Evolutionary conservation across 2,113 vertebrate genomes (phyloP).

Genomic region (Heterochromis multidens): DNA sequence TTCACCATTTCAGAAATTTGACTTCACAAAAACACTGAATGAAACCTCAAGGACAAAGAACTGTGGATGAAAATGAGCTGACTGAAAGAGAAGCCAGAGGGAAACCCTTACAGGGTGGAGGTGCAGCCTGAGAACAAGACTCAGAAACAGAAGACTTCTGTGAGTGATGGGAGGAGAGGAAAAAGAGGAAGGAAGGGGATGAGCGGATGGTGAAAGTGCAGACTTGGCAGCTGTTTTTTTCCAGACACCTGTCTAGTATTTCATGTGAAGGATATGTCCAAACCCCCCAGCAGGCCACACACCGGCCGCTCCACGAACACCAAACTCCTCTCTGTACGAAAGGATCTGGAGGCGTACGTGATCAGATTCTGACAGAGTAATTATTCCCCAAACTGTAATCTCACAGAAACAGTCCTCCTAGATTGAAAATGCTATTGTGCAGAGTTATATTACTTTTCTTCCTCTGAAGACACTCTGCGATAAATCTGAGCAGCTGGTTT

Average conservation of each 20-base stretch:
- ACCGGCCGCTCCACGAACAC: not conserved
- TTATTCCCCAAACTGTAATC: constrained; percentile 23
- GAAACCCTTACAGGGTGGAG: not conserved
- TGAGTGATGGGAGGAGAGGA: not conserved
- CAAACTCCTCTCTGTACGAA: not conserved
- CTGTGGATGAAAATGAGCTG: not conserved
- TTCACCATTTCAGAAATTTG: not conserved
- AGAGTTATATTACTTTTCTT: not conserved
- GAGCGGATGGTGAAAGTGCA: not conserved
- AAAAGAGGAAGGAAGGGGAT: not conserved
- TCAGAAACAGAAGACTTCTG: not conserved
- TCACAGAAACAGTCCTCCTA: not conserved
- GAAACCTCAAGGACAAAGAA: not conserved
- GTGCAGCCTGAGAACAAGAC: not conserved
- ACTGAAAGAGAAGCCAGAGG: not conserved
- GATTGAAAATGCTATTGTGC: not conserved
- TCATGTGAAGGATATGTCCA: not conserved
- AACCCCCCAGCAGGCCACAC: not conserved
- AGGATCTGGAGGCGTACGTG: not conserved
- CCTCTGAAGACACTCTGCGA: not conserved
- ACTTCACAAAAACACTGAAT: not conserved
- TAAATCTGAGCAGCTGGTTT: not conserved
- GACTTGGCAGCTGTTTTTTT: not conserved
- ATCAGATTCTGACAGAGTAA: constrained; percentile 1
- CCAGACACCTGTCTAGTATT: not conserved